phyloP scores from a whole-genome alignment of 2,888 invertebrate genomes.

The Orthosia incerta region DNA sequence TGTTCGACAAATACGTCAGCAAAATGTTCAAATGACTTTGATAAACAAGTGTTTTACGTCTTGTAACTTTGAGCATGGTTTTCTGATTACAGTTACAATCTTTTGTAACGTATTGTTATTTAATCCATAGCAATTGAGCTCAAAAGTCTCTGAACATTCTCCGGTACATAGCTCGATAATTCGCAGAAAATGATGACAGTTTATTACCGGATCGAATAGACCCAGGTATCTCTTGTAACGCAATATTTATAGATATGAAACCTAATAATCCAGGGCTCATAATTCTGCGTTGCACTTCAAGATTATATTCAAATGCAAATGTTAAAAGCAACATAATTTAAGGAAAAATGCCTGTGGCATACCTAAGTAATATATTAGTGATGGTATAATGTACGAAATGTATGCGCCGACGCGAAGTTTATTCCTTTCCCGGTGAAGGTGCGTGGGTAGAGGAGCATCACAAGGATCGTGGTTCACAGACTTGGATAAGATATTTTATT shows the following conservation, averaged over 20 bases:
- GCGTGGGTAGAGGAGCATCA: slow-evolving; percentile 79
- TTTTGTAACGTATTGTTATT: slow-evolving; percentile 29
- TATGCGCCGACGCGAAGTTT: slow-evolving; percentile 79
- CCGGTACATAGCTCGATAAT: slow-evolving; percentile 45
- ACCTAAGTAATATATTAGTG: slow-evolving; percentile 72
- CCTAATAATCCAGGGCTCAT: slow-evolving; percentile 56
- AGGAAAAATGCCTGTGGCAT: slow-evolving; percentile 67
- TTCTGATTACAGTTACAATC: slow-evolving; percentile 21
- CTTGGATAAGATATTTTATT: slow-evolving; percentile 62
- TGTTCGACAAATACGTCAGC: slow-evolving; percentile 25
- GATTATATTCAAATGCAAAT: slow-evolving; percentile 69
- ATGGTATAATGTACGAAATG: slow-evolving; percentile 77
- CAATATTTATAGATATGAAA: slow-evolving; percentile 55
- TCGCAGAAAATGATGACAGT: slow-evolving; percentile 53
- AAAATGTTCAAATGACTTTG: slow-evolving; percentile 7
- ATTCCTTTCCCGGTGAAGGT: slow-evolving; percentile 76
- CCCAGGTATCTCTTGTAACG: slow-evolving; percentile 42
- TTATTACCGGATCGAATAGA: slow-evolving; percentile 49
- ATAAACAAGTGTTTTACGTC: slow-evolving; percentile 4
- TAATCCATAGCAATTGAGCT: slow-evolving; percentile 14
- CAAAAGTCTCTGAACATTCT: slow-evolving; percentile 27
- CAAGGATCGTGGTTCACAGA: slow-evolving; percentile 61
- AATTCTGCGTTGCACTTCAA: slow-evolving; percentile 61
- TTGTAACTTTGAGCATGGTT: slow-evolving; percentile 4
- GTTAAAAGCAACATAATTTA: slow-evolving; percentile 68